A percentile compares a stretch with the other conserved stretches of the same genome.
Conservation (phyloP, 1,140 invertebrate genomes). For the Drosophila equinoxialis region DNA sequence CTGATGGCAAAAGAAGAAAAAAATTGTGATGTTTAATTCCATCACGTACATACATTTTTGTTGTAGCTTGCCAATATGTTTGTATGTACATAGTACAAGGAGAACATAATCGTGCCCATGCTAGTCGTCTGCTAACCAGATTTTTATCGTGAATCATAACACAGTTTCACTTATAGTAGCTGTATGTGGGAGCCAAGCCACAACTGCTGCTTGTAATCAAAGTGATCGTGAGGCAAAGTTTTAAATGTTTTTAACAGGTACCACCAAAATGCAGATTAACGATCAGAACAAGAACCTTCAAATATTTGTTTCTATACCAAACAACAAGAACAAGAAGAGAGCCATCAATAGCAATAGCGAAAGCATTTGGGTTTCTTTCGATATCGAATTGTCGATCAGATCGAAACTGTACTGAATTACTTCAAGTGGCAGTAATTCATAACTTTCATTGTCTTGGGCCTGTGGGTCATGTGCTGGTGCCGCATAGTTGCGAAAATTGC, state of each 20-base stretch:
- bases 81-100: conserved; percentile 2
- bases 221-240: conserved; percentile 16
- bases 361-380: no score
- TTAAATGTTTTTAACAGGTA: conserved; percentile 15
- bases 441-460: conserved; percentile 18
- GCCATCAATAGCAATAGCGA: no score
- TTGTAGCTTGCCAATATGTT: neutral
- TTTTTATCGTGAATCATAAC: conserved; percentile 24
- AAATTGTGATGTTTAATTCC: conserved; percentile 17
- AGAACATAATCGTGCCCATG: conserved; percentile 12
- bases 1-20: no score
- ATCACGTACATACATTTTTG: conserved; percentile 10
- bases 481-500: conserved; percentile 20
- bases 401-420: conserved; percentile 1
- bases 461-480: conserved; percentile 10
- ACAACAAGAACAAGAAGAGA: no score
- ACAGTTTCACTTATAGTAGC: conserved; percentile 17
- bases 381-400: neutral
- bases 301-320: conserved; percentile 5
- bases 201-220: conserved; percentile 9
- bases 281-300: conserved; percentile 13
- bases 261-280: neutral
- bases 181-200: conserved; percentile 14
- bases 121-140: conserved; percentile 9
- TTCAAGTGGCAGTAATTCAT: conserved; percentile 20